phyloP scores from a whole-genome alignment of 2,113 vertebrate genomes.

The Sphyrna mokarran region DNA sequence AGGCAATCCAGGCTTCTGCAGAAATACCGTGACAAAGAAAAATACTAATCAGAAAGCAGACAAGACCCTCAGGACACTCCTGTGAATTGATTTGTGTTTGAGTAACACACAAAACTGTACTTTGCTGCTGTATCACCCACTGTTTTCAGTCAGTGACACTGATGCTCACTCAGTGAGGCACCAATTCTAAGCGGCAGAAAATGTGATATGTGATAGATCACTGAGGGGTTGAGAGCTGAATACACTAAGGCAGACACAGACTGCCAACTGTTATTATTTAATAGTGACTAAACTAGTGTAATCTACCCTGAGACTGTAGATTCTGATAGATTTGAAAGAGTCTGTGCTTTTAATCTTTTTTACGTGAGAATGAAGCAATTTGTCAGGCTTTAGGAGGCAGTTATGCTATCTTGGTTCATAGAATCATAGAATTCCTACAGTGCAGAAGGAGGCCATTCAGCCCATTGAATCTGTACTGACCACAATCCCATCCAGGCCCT shows the following conservation, averaged over 20 bases:
- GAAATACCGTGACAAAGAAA: background rate
- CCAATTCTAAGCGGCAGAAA: background rate
- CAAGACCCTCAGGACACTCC: background rate
- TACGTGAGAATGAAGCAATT: background rate
- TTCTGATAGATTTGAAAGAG: background rate
- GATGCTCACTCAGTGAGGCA: slow-evolving; percentile 29
- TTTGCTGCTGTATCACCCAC: background rate
- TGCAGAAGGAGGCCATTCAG: no score
- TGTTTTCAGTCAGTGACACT: background rate
- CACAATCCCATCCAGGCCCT: no score
- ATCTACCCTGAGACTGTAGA: background rate
- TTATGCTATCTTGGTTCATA: background rate
- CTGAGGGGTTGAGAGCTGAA: background rate
- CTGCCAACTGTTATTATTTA: background rate
- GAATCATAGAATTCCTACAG: no score
- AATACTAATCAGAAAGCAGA: background rate
- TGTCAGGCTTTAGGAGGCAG: background rate
- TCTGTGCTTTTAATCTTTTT: background rate
- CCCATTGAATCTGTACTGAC: no score
- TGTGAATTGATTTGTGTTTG: background rate
- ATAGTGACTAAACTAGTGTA: background rate
- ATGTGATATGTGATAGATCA: background rate
- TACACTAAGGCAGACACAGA: background rate
- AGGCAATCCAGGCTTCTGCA: background rate
- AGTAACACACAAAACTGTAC: background rate